Evolutionary conservation across 2,113 vertebrate genomes (phyloP), one percentile per base, ranked within the genome.

Genomic region (Morone chrysops): DNA sequence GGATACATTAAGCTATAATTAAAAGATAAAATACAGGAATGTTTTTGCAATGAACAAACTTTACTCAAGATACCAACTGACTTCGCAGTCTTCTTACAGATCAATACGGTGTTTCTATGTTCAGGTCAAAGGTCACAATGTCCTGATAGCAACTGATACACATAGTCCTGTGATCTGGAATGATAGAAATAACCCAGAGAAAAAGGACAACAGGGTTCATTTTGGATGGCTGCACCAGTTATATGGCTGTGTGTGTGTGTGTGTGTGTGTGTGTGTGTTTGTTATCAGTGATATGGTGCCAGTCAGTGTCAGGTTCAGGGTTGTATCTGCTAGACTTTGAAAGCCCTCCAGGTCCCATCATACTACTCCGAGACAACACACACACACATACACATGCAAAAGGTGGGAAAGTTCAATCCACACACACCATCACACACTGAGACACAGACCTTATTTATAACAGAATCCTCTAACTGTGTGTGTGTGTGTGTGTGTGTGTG

Each of bases 361-460:
- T 77, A 47, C 56, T 63, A 45, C 40, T 70, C 25, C n/a, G 10
- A 68, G n/a, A 70, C 18, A 3, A 78, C 17, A 66, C n/a, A 47
- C 20, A 56, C 57, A 63, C 47, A 56, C 41, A 57, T 41, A 76
- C 47, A 82, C 47, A 71, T 11, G 50, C 72, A 70, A 9, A 80
- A 82, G 53, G 57, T 61, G 70, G 70, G 17, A 63, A 75, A 69
- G 84, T 84, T 86, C 67, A 81, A 12, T 53, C 80, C 60, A 87
- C 70, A 84, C 82, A 87, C 31, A 31, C 75, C 56, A 78, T 80
- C 68, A 80, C 70, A 79, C 51, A 75, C 41, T 18, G 17, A 71
- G 54, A 81, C 70, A 65, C 87, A 87, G 62, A 71, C 69, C 80
- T 81, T 86, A 81, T 90, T 91, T 87, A 75, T 66, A 73, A 85